A percentile compares a stretch with the other conserved stretches of the same genome.
Conservation (phyloP, 2,888 invertebrate species). For the Eupithecia dodoneata region DNA sequence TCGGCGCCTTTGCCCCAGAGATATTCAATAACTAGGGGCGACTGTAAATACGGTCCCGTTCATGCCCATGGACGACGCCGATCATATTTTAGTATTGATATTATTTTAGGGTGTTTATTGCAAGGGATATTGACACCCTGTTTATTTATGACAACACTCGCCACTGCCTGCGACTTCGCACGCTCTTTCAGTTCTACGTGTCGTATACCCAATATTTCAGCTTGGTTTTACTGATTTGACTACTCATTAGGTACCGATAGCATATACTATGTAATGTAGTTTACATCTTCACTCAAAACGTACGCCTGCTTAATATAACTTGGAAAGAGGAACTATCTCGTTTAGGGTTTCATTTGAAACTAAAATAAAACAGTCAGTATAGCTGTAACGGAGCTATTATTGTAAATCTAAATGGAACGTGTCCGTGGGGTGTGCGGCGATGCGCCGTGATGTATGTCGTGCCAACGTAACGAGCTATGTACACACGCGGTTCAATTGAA, state of each 20-base stretch:
- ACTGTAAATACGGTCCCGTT: slow-evolving; percentile 7
- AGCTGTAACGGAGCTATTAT: not conserved
- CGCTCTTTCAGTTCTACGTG: not conserved
- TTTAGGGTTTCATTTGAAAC: too few species aligned
- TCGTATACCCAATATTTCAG: not conserved
- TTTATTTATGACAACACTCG: not conserved
- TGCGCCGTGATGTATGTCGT: not conserved
- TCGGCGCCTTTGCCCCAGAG: not conserved
- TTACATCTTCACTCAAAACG: too few species aligned
- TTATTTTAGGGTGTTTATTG: not conserved
- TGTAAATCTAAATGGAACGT: not conserved
- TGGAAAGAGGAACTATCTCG: too few species aligned
- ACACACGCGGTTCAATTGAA: slow-evolving; percentile 29
- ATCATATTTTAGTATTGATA: slow-evolving; percentile 8
- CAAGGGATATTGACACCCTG: not conserved
- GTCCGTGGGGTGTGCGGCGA: not conserved
- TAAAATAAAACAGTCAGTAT: not conserved
- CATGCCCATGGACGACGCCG: not conserved
- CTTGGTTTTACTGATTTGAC: not conserved
- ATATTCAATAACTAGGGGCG: not conserved
- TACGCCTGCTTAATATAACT: too few species aligned
- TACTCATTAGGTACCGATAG: too few species aligned
- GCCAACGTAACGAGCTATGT: slow-evolving; percentile 21
- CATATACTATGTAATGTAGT: too few species aligned
- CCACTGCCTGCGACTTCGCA: not conserved